Evolutionary conservation across 2,888 invertebrate genomes (phyloP).

Genomic region (Pollenia griseotomentosa): DNA sequence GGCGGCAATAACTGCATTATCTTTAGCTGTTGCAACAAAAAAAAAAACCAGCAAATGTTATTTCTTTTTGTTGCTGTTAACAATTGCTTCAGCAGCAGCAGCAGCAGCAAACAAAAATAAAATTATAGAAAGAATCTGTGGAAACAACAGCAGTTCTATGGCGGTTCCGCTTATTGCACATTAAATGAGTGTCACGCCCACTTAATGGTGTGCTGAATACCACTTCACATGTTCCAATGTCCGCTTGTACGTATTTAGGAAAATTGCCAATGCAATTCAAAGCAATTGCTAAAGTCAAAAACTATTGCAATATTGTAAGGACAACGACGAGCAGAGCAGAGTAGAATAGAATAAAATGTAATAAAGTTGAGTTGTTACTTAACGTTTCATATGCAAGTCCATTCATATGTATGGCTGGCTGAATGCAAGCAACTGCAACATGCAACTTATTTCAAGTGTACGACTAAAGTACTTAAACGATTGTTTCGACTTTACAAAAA

Average conservation of each 20-base stretch:
- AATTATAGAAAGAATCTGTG: slow-evolving; percentile 47
- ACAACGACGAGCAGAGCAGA: not conserved
- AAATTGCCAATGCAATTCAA: slow-evolving; percentile 73
- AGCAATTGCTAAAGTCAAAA: slow-evolving; percentile 65
- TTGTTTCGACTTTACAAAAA: slow-evolving; percentile 38
- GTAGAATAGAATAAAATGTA: not conserved
- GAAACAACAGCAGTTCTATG: slow-evolving; percentile 70
- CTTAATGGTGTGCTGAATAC: slow-evolving; percentile 75
- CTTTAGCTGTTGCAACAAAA: slow-evolving; percentile 50
- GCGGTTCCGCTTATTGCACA: slow-evolving; percentile 75
- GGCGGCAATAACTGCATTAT: slow-evolving; percentile 72
- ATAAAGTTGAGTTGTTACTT: slow-evolving; percentile 24
- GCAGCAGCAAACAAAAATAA: slow-evolving; percentile 35
- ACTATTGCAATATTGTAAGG: slow-evolving; percentile 49
- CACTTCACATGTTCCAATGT: slow-evolving; percentile 69
- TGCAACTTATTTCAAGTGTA: slow-evolving; percentile 53
- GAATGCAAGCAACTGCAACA: slow-evolving; percentile 45
- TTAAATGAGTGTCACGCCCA: slow-evolving; percentile 75
- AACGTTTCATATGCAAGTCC: slow-evolving; percentile 4
- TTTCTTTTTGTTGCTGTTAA: slow-evolving; percentile 59
- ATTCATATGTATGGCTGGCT: slow-evolving; percentile 4
- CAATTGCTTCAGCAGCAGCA: slow-evolving; percentile 55
- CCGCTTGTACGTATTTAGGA: slow-evolving; percentile 65
- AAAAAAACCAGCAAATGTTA: slow-evolving; percentile 39
- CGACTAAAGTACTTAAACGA: slow-evolving; percentile 12